A percentile compares a stretch with the other conserved stretches of the same genome.
Conservation (phyloP, 2,797 vertebrate genomes). For the Chaetophractus vellerosus region DNA sequence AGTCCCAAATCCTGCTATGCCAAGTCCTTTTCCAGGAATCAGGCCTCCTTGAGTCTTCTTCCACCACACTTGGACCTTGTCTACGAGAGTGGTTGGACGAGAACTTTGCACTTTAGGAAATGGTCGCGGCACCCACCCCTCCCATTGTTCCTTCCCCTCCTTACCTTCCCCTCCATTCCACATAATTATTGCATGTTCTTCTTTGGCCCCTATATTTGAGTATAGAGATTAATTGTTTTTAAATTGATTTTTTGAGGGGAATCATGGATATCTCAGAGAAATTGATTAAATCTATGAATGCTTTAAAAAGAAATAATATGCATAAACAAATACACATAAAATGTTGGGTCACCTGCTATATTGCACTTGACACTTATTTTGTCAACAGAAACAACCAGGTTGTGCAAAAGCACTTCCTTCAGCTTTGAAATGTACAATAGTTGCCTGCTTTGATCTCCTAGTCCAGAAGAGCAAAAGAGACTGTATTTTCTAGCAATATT, state of each 20-base stretch:
- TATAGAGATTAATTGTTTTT: not conserved
- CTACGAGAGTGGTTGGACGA: no score
- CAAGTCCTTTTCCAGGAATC: no score
- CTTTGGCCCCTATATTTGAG: not conserved
- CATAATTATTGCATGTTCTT: not conserved
- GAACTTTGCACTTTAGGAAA: no score
- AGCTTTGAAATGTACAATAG: not conserved
- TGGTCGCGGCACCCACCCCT: no score
- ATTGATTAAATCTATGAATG: not conserved
- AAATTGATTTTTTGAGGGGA: not conserved
- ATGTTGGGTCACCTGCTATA: conserved; percentile 23
- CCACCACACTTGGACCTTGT: no score
- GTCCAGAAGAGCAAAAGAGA: not conserved
- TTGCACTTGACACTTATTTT: conserved; percentile 47
- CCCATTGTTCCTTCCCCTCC: no score
- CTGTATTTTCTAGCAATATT: not conserved
- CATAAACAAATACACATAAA: not conserved
- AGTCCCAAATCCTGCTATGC: no score
- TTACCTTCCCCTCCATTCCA: not conserved
- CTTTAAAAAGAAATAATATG: not conserved
- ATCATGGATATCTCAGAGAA: conserved; percentile 37
- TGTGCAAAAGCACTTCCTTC: not conserved
- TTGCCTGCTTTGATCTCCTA: not conserved
- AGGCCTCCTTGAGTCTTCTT: no score
- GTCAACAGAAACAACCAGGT: not conserved